Percentiles rank a stretch among this genome's conserved stretches.
phyloP scores from a whole-genome alignment of 2,797 vertebrate genomes.

The Siniperca undulata region DNA sequence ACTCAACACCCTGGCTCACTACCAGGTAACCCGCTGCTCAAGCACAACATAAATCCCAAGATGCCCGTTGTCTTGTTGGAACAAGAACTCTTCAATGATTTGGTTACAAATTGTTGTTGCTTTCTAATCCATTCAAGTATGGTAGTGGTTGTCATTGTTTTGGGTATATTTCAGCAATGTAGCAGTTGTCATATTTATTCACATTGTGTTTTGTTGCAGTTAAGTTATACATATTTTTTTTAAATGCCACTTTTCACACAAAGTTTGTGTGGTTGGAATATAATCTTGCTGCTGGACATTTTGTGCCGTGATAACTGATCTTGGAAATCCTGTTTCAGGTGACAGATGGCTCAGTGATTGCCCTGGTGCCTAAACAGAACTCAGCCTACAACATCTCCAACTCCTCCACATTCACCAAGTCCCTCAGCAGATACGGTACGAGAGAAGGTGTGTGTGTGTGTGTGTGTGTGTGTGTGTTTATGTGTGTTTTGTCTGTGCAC shows the following conservation, averaged over 20 bases:
- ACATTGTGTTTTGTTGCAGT: not conserved
- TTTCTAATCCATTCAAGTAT: not conserved
- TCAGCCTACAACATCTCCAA: constrained; percentile 99
- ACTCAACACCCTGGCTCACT: constrained; percentile 97
- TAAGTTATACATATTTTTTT: not conserved
- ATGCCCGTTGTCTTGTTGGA: not conserved
- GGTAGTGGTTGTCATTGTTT: not conserved
- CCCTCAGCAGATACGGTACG: constrained; percentile 99
- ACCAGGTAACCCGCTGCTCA: constrained; percentile 86
- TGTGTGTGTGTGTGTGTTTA: constrained; percentile 75
- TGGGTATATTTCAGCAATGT: not conserved
- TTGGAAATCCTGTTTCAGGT: constrained; percentile 84
- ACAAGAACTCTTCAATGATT: not conserved
- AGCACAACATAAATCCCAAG: not conserved
- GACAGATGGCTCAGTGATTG: constrained; percentile 95
- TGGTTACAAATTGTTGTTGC: not conserved
- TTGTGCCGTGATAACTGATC: constrained; percentile 4
- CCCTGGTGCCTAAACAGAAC: constrained; percentile 98
- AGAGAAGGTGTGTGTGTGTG: constrained; percentile 78
- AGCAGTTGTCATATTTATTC: not conserved
- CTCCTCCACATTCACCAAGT: constrained; percentile 99
- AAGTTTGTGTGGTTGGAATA: not conserved
- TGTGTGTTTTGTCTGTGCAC: constrained; percentile 27
- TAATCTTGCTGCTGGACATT: constrained; percentile 8
- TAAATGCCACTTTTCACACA: not conserved